Evolutionary conservation across 2,797 vertebrate genomes (phyloP).

Genomic region (Alca torda): DNA sequence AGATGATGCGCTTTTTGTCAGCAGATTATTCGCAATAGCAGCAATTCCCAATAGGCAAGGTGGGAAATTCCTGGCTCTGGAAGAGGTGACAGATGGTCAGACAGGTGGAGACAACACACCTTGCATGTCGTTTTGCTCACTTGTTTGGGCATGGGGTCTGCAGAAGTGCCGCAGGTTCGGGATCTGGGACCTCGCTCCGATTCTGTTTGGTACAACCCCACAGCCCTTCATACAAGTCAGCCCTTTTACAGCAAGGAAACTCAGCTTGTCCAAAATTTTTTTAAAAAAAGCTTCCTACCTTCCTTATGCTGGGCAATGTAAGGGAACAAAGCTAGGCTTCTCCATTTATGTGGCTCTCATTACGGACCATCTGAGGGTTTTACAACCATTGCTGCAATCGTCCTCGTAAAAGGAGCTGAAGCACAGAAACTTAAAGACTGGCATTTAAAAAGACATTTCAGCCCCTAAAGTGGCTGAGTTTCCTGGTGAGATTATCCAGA

Average conservation of each 20-base stretch:
- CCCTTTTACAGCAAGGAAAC: background rate
- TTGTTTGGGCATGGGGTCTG: background rate
- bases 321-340: background rate
- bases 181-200: background rate
- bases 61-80: background rate
- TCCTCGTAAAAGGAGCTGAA: background rate
- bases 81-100: background rate
- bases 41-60: background rate
- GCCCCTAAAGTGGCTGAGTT: background rate
- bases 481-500: background rate
- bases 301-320: accelerated
- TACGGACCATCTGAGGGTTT: background rate
- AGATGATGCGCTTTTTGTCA: background rate
- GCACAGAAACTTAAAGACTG: background rate
- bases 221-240: background rate
- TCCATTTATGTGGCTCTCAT: background rate
- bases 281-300: background rate
- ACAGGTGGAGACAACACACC: background rate
- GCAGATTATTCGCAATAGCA: background rate
- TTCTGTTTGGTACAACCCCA: background rate
- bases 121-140: background rate
- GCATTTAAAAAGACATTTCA: background rate
- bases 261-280: background rate
- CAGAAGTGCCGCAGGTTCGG: background rate
- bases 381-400: background rate